A percentile compares a stretch with the other conserved stretches of the same genome.
Conservation (phyloP, 2,888 invertebrate species). For the Agonum fuliginosum region DNA sequence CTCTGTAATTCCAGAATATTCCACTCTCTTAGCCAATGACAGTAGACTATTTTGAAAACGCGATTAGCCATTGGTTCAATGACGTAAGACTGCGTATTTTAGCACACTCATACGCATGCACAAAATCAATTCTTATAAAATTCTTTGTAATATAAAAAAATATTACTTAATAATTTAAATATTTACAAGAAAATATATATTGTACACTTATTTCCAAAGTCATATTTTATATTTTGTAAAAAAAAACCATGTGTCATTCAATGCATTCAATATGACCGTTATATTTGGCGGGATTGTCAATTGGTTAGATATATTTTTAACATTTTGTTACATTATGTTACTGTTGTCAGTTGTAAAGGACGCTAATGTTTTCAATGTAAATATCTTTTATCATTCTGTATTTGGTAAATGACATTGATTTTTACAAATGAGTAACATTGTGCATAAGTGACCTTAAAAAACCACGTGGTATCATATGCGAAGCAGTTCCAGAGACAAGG, state of each 20-base stretch:
- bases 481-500: not conserved
- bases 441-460: conserved; percentile 50
- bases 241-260: not conserved
- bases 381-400: not conserved
- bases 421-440: conserved; percentile 53
- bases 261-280: too few relatives aligned
- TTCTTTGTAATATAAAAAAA: not conserved
- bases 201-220: not conserved
- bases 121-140: conserved; percentile 21
- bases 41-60: conserved; percentile 35
- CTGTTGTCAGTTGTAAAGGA: not conserved
- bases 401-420: conserved; percentile 48
- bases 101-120: not conserved
- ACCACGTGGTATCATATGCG: conserved; percentile 28
- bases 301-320: not conserved
- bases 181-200: not conserved
- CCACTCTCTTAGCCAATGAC: conserved; percentile 66
- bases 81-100: conserved; percentile 54
- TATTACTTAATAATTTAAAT: not conserved
- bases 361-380: conserved; percentile 4
- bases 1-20: conserved; percentile 69
- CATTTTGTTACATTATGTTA: not conserved
- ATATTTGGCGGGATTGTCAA: conserved; percentile 24
- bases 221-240: not conserved
- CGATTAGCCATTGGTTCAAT: conserved; percentile 63